Evolutionary conservation across 1,140 invertebrate genomes (phyloP).

Genomic region (Eueides isabella): DNA sequence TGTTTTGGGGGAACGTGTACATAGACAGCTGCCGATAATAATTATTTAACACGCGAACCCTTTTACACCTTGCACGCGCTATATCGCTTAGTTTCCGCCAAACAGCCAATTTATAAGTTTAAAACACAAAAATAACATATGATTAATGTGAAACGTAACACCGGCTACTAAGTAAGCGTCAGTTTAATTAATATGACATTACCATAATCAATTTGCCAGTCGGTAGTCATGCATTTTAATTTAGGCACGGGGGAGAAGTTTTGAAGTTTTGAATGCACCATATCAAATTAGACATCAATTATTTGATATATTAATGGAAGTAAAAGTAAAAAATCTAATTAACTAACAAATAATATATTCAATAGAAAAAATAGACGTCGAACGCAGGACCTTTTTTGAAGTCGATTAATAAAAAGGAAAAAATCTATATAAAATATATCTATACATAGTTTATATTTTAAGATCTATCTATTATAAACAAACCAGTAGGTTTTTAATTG

Average conservation of each 20-base stretch:
- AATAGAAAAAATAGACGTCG: no score
- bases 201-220: slow-evolving; percentile 25
- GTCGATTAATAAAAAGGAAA: no score
- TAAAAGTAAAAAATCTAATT: no score
- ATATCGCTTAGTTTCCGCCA: slow-evolving; percentile 43
- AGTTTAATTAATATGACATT: slow-evolving; percentile 27
- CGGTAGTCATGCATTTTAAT: slow-evolving; percentile 18
- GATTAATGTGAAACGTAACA: slow-evolving; percentile 21
- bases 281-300: background rate
- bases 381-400: no score
- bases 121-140: slow-evolving; percentile 21
- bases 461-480: no score
- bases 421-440: no score
- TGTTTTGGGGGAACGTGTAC: slow-evolving; percentile 63
- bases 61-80: slow-evolving; percentile 73
- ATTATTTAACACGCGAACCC: slow-evolving; percentile 74
- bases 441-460: no score
- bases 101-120: slow-evolving; percentile 34
- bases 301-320: background rate
- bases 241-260: background rate
- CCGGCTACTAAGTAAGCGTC: slow-evolving; percentile 20
- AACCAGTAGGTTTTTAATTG: background rate
- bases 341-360: no score
- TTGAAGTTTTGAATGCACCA: background rate
- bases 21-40: slow-evolving; percentile 70